Percentiles rank a stretch among this genome's conserved stretches.
Conservation (phyloP, 2,113 vertebrate genomes). For the Thalassoma bifasciatum region DNA sequence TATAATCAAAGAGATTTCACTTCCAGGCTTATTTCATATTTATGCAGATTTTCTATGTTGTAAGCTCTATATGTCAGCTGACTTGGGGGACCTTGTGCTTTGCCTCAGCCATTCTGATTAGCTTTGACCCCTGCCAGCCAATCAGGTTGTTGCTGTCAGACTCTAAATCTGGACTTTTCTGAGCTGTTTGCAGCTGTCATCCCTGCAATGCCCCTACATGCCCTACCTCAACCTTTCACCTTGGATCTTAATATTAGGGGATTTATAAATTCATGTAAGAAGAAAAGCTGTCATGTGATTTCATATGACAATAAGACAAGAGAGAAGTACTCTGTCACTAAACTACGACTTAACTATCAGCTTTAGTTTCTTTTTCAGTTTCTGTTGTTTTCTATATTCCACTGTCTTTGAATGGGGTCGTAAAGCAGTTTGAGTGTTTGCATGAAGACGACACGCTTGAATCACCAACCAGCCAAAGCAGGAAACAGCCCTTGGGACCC, state of each 20-base stretch:
- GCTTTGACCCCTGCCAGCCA: not conserved
- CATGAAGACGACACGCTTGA: not conserved
- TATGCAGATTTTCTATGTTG: constrained; percentile 1
- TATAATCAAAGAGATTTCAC: constrained; percentile 1
- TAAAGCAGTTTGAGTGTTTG: not conserved
- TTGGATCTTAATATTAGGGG: not conserved
- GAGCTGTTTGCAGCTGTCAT: constrained; percentile 11
- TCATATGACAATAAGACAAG: too few relatives aligned
- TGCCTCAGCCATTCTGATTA: not conserved
- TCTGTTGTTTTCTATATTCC: not conserved
- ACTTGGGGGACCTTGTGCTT: not conserved
- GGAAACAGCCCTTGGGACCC: not conserved
- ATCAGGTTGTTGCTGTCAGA: constrained; percentile 21
- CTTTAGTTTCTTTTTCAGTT: not conserved
- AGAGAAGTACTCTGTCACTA: too few relatives aligned
- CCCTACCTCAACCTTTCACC: not conserved
- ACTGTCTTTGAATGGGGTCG: not conserved
- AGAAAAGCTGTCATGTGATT: not conserved
- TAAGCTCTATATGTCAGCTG: not conserved
- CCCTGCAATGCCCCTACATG: not conserved
- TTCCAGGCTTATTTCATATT: not conserved
- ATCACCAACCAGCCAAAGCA: constrained; percentile 3
- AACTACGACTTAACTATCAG: not conserved
- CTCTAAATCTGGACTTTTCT: constrained; percentile 6
- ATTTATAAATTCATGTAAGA: not conserved